Evolutionary conservation across 53 echinoderm and acorn worm genomes (phyloP).

Genomic region (Echinometra lucunter): DNA sequence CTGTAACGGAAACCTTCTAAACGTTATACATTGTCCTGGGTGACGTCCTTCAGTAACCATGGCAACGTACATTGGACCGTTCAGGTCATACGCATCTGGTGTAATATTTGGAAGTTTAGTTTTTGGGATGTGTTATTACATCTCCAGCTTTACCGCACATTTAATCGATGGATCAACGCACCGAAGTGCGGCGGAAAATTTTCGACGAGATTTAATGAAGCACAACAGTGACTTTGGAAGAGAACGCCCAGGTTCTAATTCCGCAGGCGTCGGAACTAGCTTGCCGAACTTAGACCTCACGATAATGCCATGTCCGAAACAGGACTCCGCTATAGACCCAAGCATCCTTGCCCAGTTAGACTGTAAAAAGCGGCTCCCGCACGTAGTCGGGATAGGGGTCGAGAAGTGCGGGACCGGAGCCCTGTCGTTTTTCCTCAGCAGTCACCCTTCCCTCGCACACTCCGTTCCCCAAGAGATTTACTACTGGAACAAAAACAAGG

Average conservation of each 20-base stretch:
- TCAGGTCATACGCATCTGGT: background rate
- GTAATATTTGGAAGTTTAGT: background rate
- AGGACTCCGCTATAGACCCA: background rate
- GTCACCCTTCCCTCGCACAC: slow-evolving; percentile 75
- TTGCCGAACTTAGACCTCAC: background rate
- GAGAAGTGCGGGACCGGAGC: slow-evolving; percentile 88
- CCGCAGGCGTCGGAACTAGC: background rate
- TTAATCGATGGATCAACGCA: background rate
- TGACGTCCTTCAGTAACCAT: background rate
- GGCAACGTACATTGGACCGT: slow-evolving; percentile 1
- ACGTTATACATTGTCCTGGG: background rate
- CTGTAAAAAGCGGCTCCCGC: slow-evolving; percentile 82
- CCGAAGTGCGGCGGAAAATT: background rate
- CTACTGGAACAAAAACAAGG: slow-evolving; percentile 73
- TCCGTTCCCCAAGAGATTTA: slow-evolving; percentile 71
- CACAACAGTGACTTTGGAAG: background rate
- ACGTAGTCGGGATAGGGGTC: slow-evolving; percentile 82
- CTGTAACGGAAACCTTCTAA: background rate
- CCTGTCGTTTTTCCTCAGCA: slow-evolving; percentile 79
- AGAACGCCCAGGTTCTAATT: background rate
- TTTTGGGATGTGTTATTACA: background rate
- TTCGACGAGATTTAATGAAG: background rate
- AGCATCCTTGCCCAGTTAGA: background rate
- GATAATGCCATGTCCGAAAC: background rate
- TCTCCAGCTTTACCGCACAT: background rate